Conservation (phyloP, 2,797 vertebrate genomes). For the Karalla daura region DNA sequence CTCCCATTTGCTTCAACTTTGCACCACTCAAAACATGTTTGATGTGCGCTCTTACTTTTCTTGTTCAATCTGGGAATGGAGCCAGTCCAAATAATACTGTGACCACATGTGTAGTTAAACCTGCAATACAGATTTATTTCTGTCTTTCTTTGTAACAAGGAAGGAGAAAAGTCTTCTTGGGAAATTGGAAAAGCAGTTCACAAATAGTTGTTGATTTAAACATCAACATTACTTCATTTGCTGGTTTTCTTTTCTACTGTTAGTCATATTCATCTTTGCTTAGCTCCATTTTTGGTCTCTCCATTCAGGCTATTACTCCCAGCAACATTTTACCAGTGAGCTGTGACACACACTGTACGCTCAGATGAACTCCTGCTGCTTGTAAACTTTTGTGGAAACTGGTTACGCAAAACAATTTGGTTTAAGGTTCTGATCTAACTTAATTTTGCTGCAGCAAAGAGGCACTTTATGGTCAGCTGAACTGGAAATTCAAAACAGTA, state of each 20-base stretch:
- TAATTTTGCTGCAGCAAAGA: too few species aligned
- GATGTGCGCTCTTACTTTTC: slow-evolving; percentile 10
- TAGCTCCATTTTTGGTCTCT: neutral
- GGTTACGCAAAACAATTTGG: too few species aligned
- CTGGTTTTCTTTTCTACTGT: too few species aligned
- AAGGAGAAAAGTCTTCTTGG: neutral
- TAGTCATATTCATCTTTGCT: too few species aligned
- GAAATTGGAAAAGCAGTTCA: neutral
- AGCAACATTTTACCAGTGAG: too few species aligned
- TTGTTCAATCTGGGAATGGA: slow-evolving; percentile 13
- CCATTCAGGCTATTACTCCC: too few species aligned
- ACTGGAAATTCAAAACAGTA: neutral
- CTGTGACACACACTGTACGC: too few species aligned
- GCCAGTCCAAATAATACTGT: slow-evolving; percentile 16
- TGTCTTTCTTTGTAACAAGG: neutral
- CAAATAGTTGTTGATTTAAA: neutral
- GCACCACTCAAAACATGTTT: slow-evolving; percentile 14
- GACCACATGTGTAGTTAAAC: slow-evolving; percentile 1
- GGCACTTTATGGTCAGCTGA: too few species aligned
- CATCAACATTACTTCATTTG: neutral
- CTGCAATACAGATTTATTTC: neutral
- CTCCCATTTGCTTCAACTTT: slow-evolving; percentile 3
- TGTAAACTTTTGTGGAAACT: too few species aligned
- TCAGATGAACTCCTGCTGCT: too few species aligned
- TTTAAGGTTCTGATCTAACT: too few species aligned